Percentiles rank a stretch among this genome's conserved stretches.
Conservation (phyloP, 2,797 vertebrate genomes). For the Hephaestus fuliginosus region DNA sequence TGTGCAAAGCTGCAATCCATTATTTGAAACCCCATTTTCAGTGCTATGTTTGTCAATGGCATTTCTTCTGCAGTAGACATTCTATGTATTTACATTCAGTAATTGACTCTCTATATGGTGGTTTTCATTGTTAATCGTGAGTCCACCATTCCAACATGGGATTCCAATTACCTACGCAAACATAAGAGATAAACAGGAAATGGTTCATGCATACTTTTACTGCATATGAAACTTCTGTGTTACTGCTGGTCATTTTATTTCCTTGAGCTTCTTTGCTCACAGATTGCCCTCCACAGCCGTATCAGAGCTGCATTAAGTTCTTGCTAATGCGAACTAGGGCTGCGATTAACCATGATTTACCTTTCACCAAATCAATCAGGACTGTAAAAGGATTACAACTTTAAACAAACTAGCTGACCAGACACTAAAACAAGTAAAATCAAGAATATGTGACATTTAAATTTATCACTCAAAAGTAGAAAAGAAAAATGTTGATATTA, state of each 20-base stretch:
- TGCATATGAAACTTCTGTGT: neutral
- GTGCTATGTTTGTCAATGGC: neutral
- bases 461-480: neutral
- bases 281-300: neutral
- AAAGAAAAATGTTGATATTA: neutral
- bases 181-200: neutral
- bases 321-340: neutral
- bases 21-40: neutral
- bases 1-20: neutral
- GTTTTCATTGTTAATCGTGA: neutral
- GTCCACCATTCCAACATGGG: neutral
- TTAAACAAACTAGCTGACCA: neutral
- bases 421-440: neutral
- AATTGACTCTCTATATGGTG: neutral
- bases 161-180: neutral
- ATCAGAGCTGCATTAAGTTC: neutral
- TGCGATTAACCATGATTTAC: neutral
- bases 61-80: neutral
- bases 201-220: neutral
- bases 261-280: neutral
- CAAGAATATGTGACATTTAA: neutral
- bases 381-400: neutral
- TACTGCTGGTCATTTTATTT: neutral
- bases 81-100: neutral
- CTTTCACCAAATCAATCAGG: neutral